phyloP scores from a whole-genome alignment of 2,113 vertebrate species.

The Cynocephalus volans region DNA sequence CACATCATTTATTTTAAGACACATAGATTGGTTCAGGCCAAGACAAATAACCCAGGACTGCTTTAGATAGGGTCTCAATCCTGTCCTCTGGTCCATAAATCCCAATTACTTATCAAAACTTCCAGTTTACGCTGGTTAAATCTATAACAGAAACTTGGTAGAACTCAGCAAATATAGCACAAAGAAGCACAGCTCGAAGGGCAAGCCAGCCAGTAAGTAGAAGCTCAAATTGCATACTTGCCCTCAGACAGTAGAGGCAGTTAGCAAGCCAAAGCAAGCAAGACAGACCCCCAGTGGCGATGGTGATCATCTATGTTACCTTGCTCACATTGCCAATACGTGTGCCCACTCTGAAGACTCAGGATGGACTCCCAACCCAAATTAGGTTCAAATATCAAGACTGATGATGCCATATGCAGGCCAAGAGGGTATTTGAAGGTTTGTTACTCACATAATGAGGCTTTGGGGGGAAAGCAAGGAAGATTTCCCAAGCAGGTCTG shows the following conservation, averaged over 20 bases:
- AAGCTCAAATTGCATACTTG: too few species aligned
- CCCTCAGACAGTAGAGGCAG: too few species aligned
- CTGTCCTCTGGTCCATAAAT: background rate
- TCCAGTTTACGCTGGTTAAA: background rate
- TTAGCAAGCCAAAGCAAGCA: too few species aligned
- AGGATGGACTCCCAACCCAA: background rate
- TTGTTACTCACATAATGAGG: background rate
- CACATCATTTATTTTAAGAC: background rate
- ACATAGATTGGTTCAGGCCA: background rate
- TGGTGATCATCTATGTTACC: background rate
- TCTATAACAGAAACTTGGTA: too few species aligned
- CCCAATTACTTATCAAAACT: background rate
- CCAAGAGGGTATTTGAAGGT: background rate
- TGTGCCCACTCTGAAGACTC: background rate
- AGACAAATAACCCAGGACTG: background rate
- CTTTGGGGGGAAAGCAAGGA: background rate
- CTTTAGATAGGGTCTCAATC: background rate
- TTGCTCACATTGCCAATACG: background rate
- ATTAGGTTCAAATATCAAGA: background rate
- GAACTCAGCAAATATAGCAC: too few species aligned
- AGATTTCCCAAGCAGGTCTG: background rate
- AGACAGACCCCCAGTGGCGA: background rate
- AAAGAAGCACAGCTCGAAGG: too few species aligned
- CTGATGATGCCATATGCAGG: too few species aligned
- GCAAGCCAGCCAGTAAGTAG: too few species aligned